Conservation (phyloP, 2,797 vertebrate species). For the Emys orbicularis region DNA sequence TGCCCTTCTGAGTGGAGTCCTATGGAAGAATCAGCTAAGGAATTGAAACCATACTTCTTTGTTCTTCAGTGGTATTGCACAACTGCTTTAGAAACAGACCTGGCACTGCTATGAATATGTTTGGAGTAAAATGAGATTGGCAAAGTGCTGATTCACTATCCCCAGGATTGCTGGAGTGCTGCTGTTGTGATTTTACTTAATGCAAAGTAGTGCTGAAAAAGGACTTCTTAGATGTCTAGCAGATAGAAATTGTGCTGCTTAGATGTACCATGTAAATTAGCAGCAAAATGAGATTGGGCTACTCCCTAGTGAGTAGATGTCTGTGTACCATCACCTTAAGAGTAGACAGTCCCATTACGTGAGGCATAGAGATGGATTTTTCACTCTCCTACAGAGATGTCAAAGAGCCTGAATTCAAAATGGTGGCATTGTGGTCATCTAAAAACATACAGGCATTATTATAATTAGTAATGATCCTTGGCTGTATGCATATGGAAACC, state of each 20-base stretch:
- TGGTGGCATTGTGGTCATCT: fast-evolving
- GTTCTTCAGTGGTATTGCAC: not conserved
- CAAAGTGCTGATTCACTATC: not conserved
- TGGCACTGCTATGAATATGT: not conserved
- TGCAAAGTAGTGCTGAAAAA: not conserved
- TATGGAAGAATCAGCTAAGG: not conserved
- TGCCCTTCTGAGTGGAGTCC: not conserved
- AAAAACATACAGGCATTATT: not conserved
- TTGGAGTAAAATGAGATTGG: not conserved
- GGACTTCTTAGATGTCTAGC: not conserved
- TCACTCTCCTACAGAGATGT: not conserved
- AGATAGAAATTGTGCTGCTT: not conserved
- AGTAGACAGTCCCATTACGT: not conserved
- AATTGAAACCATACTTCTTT: not conserved
- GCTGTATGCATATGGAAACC: not conserved
- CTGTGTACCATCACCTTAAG: not conserved
- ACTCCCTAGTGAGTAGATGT: not conserved
- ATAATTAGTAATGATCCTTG: not conserved
- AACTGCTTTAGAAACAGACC: not conserved
- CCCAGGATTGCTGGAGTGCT: not conserved
- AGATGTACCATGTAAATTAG: not conserved
- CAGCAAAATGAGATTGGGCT: not conserved
- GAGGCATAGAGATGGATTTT: not conserved
- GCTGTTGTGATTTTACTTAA: not conserved
- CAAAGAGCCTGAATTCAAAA: not conserved